Base-by-base conservation (phyloP, 1,140 invertebrate species). In the Drosophila quadrilineata region DNA sequence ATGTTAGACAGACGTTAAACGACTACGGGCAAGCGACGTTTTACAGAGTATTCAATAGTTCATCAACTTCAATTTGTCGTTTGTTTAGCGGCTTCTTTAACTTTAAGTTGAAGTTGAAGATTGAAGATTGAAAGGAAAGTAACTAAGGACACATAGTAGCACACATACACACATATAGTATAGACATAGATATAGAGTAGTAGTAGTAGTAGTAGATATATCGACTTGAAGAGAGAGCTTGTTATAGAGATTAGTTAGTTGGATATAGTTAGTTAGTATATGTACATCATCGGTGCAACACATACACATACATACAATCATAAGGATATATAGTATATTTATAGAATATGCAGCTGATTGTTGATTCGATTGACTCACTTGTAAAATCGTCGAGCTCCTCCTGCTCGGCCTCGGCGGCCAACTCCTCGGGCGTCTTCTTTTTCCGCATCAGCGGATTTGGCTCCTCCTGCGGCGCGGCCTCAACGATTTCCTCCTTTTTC, bases 381-480 rank as follows among this genome's bases (percentile, higher is more conserved):
- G 97, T 98, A 91, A 98, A 97, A 90, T 99, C 98, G 89, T 98
- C 97, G 90, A 98, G 95, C 84, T 98, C 96, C 86, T 96, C 97
- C 33, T 94, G 95, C 91, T 98, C 97, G 6, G 97, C 96, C 90
- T 99, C 98, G 14, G 96, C 94, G 29, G 97, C 98, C 63, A 99
- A 91, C 90, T 99, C 98, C 90, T 98, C 98, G 0, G 97, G 97
- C 28, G 98, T 98, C 91, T 99, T 99, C 91, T 98, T 98, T 93
- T 98, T 98, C 84, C 98, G 94, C 97, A 96, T 97, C 87, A 95
- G 92, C 43, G 94, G 96, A 90, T 97, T 97, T 56, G 94, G 95
- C 73, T 97, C 95, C 90, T 97, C 96, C 73, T 94, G 93, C 33
- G 93, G 94, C 73, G 91, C 91, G 57, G 94, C 92, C 85, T 96